Base-by-base conservation (phyloP, 2,797 vertebrate species). In the Bryconaethiops microstoma region DNA sequence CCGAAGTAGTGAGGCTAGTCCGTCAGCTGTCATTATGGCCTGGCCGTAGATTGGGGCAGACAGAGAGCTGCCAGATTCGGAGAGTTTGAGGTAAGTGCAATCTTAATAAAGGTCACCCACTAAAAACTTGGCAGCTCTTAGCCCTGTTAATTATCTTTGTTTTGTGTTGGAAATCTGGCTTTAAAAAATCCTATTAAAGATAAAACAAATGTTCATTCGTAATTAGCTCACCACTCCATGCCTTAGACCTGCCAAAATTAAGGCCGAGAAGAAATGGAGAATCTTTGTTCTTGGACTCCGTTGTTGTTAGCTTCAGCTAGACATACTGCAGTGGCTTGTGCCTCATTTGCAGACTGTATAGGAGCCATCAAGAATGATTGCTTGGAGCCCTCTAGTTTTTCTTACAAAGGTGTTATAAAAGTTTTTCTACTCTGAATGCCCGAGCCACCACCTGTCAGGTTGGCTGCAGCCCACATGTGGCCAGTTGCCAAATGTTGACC, bases 11-110 rank as follows among this genome's bases (percentile, higher is more conserved):
- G 79, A 81, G 69, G 88, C 81, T 69, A 87, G 80, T 92, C 77
- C 52, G 83, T 82, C 90, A 84, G 59, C 60, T 52, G 86, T 92
- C 90, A 89, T 91, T 91, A 90, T 83, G 68, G 29, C 84, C 89
- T 84, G 88, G 90, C 87, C 84, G 76, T 86, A 84, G 90, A 90
- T 90, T 91, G 39, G 23, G n/a, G 88, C 90, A 77, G 63, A 74
- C 65, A 80, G 84, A 89, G 86, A 85, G 84, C 86, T 88, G 78
- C n/a, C 83, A 88, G 80, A 87, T 88, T 91, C 80, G 85, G 65
- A 21, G 50, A 78, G 57, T 65, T 77, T 57, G 39, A 60, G 25
- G 40, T 25, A 29, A 39, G 35, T 48, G 77, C 72, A 50, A 59
- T 74, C 81, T 80, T 72, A 25, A 75, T 70, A 84, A 83, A 86